Conservation (phyloP, 2,113 vertebrate species). For the Mirza zaza region DNA sequence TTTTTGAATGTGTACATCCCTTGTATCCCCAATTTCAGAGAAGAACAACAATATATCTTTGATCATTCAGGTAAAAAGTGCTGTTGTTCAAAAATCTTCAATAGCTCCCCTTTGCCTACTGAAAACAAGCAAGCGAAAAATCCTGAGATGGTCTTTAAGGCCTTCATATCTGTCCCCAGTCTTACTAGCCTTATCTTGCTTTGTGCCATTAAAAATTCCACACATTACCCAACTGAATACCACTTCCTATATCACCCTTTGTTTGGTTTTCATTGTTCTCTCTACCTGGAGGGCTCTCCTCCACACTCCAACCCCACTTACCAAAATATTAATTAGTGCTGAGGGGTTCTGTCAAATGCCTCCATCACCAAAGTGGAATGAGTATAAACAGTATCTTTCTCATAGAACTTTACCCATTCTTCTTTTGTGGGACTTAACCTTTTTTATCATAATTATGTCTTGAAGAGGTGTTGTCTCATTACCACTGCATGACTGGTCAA, state of each 20-base stretch:
- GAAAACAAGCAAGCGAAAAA: neutral
- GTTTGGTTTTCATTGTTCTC: neutral
- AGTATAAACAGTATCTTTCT: neutral
- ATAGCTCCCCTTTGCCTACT: neutral
- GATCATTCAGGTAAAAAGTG: neutral
- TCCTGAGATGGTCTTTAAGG: neutral
- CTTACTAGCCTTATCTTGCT: neutral
- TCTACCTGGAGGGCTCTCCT: neutral
- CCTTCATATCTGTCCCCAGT: neutral
- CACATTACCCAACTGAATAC: neutral
- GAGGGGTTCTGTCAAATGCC: neutral
- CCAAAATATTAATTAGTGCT: neutral
- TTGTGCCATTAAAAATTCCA: neutral
- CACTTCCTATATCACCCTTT: neutral
- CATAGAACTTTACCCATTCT: neutral
- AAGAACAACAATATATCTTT: neutral
- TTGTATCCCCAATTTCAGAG: neutral
- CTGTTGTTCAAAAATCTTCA: neutral
- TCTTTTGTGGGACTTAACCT: neutral
- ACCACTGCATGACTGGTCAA: neutral
- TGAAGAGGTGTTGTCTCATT: neutral
- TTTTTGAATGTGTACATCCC: neutral
- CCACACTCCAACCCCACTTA: neutral
- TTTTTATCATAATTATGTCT: neutral
- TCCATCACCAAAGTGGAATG: neutral